Evolutionary conservation across 2,113 vertebrate species (phyloP).

Genomic region (Brachypteracias leptosomus): DNA sequence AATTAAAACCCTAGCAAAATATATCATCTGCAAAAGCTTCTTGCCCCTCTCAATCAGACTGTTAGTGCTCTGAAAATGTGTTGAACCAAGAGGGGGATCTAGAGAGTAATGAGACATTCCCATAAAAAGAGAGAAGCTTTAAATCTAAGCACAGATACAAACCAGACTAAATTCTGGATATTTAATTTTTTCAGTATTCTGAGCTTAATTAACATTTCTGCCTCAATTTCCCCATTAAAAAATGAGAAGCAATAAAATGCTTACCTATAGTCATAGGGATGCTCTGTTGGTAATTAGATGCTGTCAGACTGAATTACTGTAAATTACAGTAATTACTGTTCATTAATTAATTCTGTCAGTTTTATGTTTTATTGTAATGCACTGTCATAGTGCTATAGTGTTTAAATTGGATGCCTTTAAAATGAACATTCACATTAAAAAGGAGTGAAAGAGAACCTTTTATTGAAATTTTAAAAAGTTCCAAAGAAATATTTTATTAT

Average conservation of each 20-base stretch:
- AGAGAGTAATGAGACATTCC: neutral
- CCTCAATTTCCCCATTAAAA: slow-evolving; percentile 54
- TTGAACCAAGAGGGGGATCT: neutral
- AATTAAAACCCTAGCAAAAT: neutral
- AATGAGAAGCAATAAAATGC: slow-evolving; percentile 48
- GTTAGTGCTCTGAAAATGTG: neutral
- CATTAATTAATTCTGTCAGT: slow-evolving; percentile 65
- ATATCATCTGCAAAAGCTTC: neutral
- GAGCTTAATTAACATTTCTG: slow-evolving; percentile 40
- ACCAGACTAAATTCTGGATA: neutral
- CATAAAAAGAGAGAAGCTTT: neutral
- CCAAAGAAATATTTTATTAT: slow-evolving; percentile 50
- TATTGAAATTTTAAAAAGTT: slow-evolving; percentile 66
- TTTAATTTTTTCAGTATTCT: slow-evolving; percentile 33
- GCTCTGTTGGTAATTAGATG: slow-evolving; percentile 56
- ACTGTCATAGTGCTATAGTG: slow-evolving; percentile 46
- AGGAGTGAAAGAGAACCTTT: slow-evolving; percentile 61
- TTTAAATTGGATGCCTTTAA: slow-evolving; percentile 59
- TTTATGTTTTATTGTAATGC: slow-evolving; percentile 62
- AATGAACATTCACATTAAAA: slow-evolving; percentile 53
- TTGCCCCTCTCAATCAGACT: neutral
- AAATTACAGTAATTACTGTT: slow-evolving; percentile 68
- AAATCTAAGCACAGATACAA: neutral
- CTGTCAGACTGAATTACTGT: slow-evolving; percentile 61
- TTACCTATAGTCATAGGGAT: slow-evolving; percentile 40